Evolutionary conservation across 2,888 invertebrate species (phyloP), one percentile per base, ranked within the genome.

Genomic region (Hylaea fasciaria): DNA sequence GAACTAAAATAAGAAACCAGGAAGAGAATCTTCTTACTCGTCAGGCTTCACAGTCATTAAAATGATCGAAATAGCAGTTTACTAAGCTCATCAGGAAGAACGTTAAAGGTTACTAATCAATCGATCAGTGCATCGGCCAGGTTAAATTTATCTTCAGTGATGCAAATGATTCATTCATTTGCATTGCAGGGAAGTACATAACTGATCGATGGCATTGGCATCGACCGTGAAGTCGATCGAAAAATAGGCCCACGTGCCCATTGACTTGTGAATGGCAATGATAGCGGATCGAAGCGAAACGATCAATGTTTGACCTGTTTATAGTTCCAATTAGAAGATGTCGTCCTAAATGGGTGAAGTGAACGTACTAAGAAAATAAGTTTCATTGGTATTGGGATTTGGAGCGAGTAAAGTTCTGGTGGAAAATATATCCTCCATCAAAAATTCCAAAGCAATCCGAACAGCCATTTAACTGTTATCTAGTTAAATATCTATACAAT

Each of bases 171-270:
- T 62, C 62, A 62, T 64, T 60, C 56, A 64, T 59, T 55, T 49
- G 61, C 46, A 51, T 47, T 60, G 57, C 53, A 65, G 62, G 52
- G 55, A 60, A 62, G 62, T 62, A 60, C 60, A 60, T 29, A 44
- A 29, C 48, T 17, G 46, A 53, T 60, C 57, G 57, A 50, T 62
- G 64, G 55, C 62, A 62, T 68, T 66, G 64, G 64, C 66, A 62
- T 45, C 54, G 66, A 63, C 68, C 66, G 61, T 65, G 62, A 61
- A 66, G 58, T 16, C 48, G 39, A 44, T 45, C 54, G 57, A 63
- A 63, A 68, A 56, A 64, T 66, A 58, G 66, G 58, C 61, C 61
- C 57, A 58, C 64, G 65, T 64, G 67, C 57, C 62, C 62, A 64
- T 62, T 64, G 62, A 51, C 55, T 62, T 50, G 63, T 59, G 56